These are phyloP conservation scores for Oxygymnocypris stewartii DNA, from an alignment of 2,113 vertebrate genomes.

Conservation along the genomic window DNA sequence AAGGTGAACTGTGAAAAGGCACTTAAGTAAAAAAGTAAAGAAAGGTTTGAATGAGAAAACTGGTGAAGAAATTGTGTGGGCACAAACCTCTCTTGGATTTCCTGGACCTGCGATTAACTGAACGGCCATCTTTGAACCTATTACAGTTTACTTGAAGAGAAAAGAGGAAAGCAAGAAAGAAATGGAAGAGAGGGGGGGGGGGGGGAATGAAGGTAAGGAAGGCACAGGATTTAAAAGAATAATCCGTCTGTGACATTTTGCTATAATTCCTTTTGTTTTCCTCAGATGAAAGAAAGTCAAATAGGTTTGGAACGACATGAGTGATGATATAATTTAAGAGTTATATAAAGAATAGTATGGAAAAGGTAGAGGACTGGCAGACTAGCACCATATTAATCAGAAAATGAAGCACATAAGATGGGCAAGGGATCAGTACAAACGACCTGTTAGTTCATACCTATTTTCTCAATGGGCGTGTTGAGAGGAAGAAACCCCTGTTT, in stretches of 20 bases:
- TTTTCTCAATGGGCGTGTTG: constrained; percentile 93
- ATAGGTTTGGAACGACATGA: background rate
- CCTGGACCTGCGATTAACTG: constrained; percentile 85
- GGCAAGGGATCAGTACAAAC: background rate
- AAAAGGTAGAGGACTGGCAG: background rate
- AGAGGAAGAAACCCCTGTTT: constrained; percentile 95
- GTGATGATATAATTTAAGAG: background rate
- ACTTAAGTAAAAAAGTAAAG: constrained; percentile 23
- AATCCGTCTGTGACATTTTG: background rate
- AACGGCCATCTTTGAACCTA: constrained; percentile 84
- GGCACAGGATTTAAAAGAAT: constrained; percentile 32
- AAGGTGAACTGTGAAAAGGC: constrained; percentile 26
- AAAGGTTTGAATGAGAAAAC: constrained; percentile 46
- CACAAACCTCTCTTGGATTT: constrained; percentile 87
- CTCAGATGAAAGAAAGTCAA: background rate
- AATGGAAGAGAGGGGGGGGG: constrained; percentile 32
- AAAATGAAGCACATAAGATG: constrained; percentile 37
- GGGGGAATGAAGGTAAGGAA: constrained; percentile 34
- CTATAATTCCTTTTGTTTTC: background rate
- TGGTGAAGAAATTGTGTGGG: constrained; percentile 56
- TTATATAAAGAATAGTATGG: background rate
- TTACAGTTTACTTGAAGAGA: constrained; percentile 80
- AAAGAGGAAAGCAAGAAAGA: constrained; percentile 65
- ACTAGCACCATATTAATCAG: background rate
- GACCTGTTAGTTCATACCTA: constrained; percentile 72